Evolutionary conservation across 2,113 vertebrate genomes (phyloP), one percentile per base, ranked within the genome.

Genomic region (Herpailurus yagouaroundi): DNA sequence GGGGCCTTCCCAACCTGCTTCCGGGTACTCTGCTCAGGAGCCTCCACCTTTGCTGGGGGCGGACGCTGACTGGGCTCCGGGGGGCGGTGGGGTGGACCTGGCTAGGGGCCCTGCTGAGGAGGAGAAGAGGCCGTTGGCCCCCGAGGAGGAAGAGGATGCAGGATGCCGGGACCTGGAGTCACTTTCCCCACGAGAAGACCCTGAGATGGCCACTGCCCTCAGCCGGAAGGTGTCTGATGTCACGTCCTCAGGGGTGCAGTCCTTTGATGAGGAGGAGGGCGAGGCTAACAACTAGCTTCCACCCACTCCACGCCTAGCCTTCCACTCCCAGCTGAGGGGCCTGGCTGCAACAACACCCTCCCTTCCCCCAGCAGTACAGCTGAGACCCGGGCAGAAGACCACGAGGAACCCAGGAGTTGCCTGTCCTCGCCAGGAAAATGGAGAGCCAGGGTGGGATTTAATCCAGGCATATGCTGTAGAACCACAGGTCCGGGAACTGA

Each of bases 201-300:
- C 99, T 0, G 99, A 99, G 97, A 98, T 99, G 98, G 98, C 98
- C 91, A 99, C 99, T 5, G 97, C 98, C 71, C 99, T 99, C 93
- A 99, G 99, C 98, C 99, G 99, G 97, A 99, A 99, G 98, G 98
- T 99, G 96, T 99, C 99, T 77, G 99, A 99, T 48, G 99, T 99
- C 98, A 99, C 99, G 80, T 99, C 99, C 45, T 99, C 99, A 87
- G 99, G 99, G 25, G 99, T 99, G 97, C 99, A 99, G 98, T 99
- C 99, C 21, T 99, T 99, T 94, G 99, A 99, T 94, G 99, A 99
- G 98, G 99, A 99, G 97, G 99, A 99, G 66, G 99, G 99, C 79
- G 99, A 99, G 98, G 93, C 98, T 98, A 99, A 99, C 98, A 99
- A 99, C 98, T 99, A 99, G 97, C 97, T 98, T 82, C 85, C 81